A percentile compares a stretch with the other conserved stretches of the same genome.
Evolutionary conservation across 2,888 invertebrate species (phyloP).

Genomic region (Palloptera scutellata): DNA sequence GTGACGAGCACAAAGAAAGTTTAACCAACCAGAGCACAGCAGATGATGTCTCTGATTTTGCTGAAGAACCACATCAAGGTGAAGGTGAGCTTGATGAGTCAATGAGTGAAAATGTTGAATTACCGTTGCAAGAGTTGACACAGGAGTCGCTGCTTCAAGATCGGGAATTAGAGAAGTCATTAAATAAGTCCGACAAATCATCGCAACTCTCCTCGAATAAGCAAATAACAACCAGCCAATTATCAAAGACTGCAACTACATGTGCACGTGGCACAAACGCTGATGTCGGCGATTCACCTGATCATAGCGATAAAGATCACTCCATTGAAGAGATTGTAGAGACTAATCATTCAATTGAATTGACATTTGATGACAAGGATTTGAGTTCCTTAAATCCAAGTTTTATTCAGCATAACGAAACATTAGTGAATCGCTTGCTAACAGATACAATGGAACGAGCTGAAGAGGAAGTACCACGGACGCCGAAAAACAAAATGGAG

Average conservation of each 20-base stretch:
- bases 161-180: not conserved
- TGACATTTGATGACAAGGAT: slow-evolving; percentile 53
- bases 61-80: slow-evolving; percentile 50
- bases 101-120: slow-evolving; percentile 22
- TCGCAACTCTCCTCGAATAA: not conserved
- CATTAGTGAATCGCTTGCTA: slow-evolving; percentile 44
- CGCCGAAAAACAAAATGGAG: too few relatives aligned
- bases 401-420: slow-evolving; percentile 47
- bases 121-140: slow-evolving; percentile 23
- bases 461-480: not conserved
- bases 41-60: slow-evolving; percentile 61
- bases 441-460: slow-evolving; percentile 37
- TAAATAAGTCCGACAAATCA: not conserved
- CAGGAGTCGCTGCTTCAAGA: slow-evolving; percentile 26
- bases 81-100: slow-evolving; percentile 19
- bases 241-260: not conserved
- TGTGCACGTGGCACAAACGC: not conserved
- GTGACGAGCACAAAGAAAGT: slow-evolving; percentile 38
- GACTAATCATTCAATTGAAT: slow-evolving; percentile 58
- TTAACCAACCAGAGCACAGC: slow-evolving; percentile 61
- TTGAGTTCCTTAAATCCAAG: slow-evolving; percentile 45
- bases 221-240: not conserved
- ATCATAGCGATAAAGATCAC: slow-evolving; percentile 55
- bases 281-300: slow-evolving; percentile 30
- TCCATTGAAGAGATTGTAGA: slow-evolving; percentile 60